phyloP scores from a whole-genome alignment of 2,888 invertebrate genomes.

The Drosophila demipolita region DNA sequence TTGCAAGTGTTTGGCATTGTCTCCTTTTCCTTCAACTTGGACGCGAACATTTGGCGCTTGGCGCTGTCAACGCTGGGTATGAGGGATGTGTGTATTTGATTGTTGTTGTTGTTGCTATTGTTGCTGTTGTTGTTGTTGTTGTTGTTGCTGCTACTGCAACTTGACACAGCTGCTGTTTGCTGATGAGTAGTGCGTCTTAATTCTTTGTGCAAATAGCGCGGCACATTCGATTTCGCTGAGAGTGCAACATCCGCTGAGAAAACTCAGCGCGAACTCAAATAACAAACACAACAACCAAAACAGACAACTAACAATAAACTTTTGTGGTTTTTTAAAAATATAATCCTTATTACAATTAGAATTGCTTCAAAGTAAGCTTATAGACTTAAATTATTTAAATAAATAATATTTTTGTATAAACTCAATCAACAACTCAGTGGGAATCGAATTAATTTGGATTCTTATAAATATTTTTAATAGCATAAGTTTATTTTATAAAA shows the following conservation, averaged over 20 bases:
- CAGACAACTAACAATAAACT: slow-evolving; percentile 1
- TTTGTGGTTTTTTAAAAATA: neutral
- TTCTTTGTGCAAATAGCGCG: slow-evolving; percentile 56
- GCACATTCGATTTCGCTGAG: slow-evolving; percentile 70
- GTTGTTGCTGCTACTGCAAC: neutral
- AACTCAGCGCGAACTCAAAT: slow-evolving; percentile 9
- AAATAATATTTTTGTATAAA: neutral
- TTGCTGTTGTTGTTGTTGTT: slow-evolving; percentile 19
- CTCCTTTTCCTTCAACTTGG: slow-evolving; percentile 63
- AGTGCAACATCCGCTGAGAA: slow-evolving; percentile 45
- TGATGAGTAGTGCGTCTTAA: slow-evolving; percentile 53
- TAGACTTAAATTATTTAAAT: neutral
- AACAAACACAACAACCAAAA: slow-evolving; percentile 6
- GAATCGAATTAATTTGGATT: too few relatives aligned
- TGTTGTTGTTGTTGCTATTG: slow-evolving; percentile 40
- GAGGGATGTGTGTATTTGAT: slow-evolving; percentile 62
- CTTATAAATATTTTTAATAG: too few relatives aligned
- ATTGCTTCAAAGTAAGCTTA: neutral
- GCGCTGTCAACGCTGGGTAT: slow-evolving; percentile 58
- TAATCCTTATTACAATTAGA: neutral
- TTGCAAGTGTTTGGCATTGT: slow-evolving; percentile 63
- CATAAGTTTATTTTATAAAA: too few relatives aligned
- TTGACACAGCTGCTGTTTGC: slow-evolving; percentile 22
- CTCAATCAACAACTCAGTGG: too few relatives aligned
- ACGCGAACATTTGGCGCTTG: slow-evolving; percentile 56